Base-by-base conservation (phyloP, 2,113 vertebrate genomes). In the Lepus timidus region DNA sequence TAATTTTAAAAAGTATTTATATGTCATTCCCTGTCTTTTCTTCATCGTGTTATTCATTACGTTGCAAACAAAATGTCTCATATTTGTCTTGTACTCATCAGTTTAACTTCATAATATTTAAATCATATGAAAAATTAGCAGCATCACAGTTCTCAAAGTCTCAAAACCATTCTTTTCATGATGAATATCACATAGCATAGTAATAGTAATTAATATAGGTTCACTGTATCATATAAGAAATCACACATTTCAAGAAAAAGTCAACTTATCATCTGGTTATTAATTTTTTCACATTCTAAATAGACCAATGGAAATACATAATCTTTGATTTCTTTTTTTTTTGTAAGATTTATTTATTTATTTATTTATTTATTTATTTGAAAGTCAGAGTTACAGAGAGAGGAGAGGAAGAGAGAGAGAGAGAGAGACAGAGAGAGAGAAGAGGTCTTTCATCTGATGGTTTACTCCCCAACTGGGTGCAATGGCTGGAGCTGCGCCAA, bases 141-240 rank as follows among this genome's bases (percentile, higher is more conserved):
- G 2, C 16, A 90, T 9, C 11, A n/a, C 10, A 52, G 17, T 61
- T 83, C 31, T 70, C 36, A 83, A 82, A 71, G 11, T 87, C 68
- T 20, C 67, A 23, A 95, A 70, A 76, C 29, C 33, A 78, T 79
- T 90, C 31, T 70, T 90, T 95, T 76, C 20, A 95, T 73, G 29
- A 61, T 29, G 22, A 12, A 49, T 33, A 78, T 82, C 51, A 75
- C 9, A 6, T 36, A 70, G 16, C 75, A 31, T 1, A 79, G 17
- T 6, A 74, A 31, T 20, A 58, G 29, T 23, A 74, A 22, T 58
- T 25, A 67, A 31, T 73, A 67, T 61, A 31, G 62, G 65, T 61
- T 86, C 49, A 70, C n/a, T 82, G 4, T 80, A 65, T 65, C 61
- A 74, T 52, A 52, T 44, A 90, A 71, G 4, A 83, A 88, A 92